Evolutionary conservation across 2,888 invertebrate species (phyloP), one percentile per base, ranked within the genome.

Genomic region (Calephelis perditalis): DNA sequence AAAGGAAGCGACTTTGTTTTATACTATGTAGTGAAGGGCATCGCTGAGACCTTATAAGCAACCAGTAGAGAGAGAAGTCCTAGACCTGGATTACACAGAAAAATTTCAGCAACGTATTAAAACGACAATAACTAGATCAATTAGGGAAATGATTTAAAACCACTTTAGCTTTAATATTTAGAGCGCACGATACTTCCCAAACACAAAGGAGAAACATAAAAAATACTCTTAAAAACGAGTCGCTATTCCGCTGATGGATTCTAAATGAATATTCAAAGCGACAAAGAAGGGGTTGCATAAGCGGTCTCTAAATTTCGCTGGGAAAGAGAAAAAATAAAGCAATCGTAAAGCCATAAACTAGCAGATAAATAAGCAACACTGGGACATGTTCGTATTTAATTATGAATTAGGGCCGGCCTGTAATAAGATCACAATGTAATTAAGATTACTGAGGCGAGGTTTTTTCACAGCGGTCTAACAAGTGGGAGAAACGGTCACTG

Each of bases 341-440:
- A 81, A 86, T 86, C 76, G 81, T 76, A 78, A 82, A 82, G 80
- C 81, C 84, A 84, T 84, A 83, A 86, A 85, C 86, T 83, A 81
- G 79, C 80, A 84, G 85, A 86, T 84, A 87, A 88, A 88, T 86
- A 86, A 86, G 78, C 78, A 78, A 73, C 73, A 73, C 73, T 75
- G 81, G 81, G 86, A 82, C 84, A 83, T 79, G 83, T 82, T 82
- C 82, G 84, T 86, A 83, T 86, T 90, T 89, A 88, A 89, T 89
- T 89, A 88, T 89, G 87, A 89, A 88, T 87, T 86, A 89, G 81
- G 84, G 84, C 76, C 80, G 77, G 74, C 77, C 81, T 77, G 87
- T 86, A 88, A 88, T 84, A 84, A 87, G 88, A 89, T 88, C 88
- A 85, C 87, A 87, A 84, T 82, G 82, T 87, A 88, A 89, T 89